Evolutionary conservation across 1,140 invertebrate genomes (phyloP).

Genomic region (Doryteuthis pealeii): DNA sequence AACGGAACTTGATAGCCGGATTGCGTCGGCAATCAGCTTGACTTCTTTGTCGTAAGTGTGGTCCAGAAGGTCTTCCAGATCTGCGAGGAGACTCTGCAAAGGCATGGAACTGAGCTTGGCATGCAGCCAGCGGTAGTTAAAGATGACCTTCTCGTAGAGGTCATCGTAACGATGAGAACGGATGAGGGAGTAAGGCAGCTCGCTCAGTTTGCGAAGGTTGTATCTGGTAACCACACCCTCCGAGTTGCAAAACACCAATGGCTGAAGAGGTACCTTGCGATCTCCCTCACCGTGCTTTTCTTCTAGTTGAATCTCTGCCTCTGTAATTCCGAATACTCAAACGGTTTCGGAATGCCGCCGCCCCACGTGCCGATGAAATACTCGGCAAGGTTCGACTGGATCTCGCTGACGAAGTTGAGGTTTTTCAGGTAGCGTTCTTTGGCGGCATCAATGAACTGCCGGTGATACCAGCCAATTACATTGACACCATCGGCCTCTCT

Average conservation of each 20-base stretch:
- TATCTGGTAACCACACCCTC: slow-evolving; percentile 72
- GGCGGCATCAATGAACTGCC: slow-evolving; percentile 63
- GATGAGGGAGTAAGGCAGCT: slow-evolving; percentile 92
- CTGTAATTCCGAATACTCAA: slow-evolving; percentile 96
- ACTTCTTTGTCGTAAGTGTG: slow-evolving; percentile 80
- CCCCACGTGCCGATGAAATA: slow-evolving; percentile 84
- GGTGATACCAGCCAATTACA: slow-evolving; percentile 96
- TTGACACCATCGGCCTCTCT: slow-evolving; percentile 95
- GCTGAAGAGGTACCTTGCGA: slow-evolving; percentile 93
- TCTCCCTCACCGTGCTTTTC: slow-evolving; percentile 93
- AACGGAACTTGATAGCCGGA: slow-evolving; percentile 72
- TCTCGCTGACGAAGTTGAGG: slow-evolving; percentile 92
- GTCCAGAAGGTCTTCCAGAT: slow-evolving; percentile 91
- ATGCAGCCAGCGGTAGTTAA: slow-evolving; percentile 97
- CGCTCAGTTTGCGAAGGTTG: slow-evolving; percentile 65
- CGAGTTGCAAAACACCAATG: slow-evolving; percentile 86
- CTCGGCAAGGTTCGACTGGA: slow-evolving; percentile 96
- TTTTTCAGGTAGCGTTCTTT: slow-evolving; percentile 96
- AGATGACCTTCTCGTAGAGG: slow-evolving; percentile 89
- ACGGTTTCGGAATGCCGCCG: slow-evolving; percentile 89
- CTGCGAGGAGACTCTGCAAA: slow-evolving; percentile 84
- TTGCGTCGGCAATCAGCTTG: slow-evolving; percentile 90
- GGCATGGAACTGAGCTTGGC: slow-evolving; percentile 94
- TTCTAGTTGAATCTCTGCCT: slow-evolving; percentile 72
- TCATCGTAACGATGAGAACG: slow-evolving; percentile 88